These are phyloP conservation scores for Oophaga sylvatica DNA, from an alignment of 2,797 vertebrate species.

Conservation along the genomic window DNA sequence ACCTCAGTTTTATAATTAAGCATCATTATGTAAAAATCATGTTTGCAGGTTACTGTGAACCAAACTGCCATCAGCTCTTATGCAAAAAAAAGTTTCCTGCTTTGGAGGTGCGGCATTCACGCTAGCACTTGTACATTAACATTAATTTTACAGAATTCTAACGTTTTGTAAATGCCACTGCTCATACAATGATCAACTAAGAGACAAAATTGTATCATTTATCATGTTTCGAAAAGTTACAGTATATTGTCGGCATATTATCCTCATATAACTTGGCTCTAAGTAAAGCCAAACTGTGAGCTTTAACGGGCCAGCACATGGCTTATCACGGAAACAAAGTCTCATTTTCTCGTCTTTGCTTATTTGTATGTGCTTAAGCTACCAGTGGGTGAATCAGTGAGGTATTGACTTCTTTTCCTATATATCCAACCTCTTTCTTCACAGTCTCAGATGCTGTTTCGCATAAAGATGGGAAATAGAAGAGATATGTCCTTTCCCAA, in stretches of 20 bases:
- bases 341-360: conserved; percentile 35
- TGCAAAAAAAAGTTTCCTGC: too few relatives aligned
- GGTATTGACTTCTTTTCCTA: conserved; percentile 30
- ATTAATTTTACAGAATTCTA: background rate
- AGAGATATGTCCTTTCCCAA: conserved; percentile 51
- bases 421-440: conserved; percentile 45
- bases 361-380: conserved; percentile 55
- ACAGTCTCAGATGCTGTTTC: conserved; percentile 53
- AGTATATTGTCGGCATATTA: background rate
- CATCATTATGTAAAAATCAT: background rate
- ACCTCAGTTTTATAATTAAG: too few relatives aligned
- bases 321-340: conserved; percentile 6
- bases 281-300: background rate
- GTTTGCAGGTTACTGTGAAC: background rate
- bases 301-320: background rate
- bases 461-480: conserved; percentile 49
- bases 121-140: background rate
- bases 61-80: background rate
- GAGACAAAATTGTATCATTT: background rate
- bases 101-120: background rate
- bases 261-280: conserved; percentile 4
- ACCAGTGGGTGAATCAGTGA: conserved; percentile 33
- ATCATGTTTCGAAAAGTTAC: background rate
- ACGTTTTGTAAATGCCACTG: background rate
- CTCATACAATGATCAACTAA: background rate